Conservation (phyloP, 2,888 invertebrate genomes). For the Ectemnius continuus region DNA sequence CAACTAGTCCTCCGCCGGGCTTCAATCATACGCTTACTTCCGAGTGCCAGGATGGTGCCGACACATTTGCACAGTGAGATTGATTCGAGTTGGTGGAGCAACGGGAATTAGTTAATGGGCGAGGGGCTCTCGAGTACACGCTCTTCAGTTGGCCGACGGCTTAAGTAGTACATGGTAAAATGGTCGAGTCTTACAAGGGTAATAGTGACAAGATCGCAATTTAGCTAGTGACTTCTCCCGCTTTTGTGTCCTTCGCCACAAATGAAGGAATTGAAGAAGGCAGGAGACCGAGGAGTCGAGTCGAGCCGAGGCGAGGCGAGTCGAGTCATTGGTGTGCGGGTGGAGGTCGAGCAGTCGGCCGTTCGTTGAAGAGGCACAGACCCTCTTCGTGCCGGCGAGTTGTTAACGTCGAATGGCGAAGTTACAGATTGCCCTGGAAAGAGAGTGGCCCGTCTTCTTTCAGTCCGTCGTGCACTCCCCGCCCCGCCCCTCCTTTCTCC, state of each 20-base stretch:
- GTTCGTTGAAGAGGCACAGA: slow-evolving; percentile 34
- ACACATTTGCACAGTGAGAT: too few species aligned
- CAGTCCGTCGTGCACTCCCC: not conserved
- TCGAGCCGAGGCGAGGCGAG: slow-evolving; percentile 18
- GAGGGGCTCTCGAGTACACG: too few species aligned
- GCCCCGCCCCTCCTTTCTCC: not conserved
- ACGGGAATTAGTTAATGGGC: too few species aligned
- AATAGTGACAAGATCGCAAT: too few species aligned
- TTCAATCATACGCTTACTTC: too few species aligned
- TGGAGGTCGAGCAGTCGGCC: slow-evolving; percentile 50
- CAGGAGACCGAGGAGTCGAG: not conserved
- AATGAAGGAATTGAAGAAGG: slow-evolving; percentile 7
- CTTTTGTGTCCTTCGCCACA: slow-evolving; percentile 10
- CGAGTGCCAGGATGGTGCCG: too few species aligned
- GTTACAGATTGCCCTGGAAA: slow-evolving; percentile 67
- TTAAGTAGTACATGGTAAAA: too few species aligned
- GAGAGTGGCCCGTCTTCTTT: slow-evolving; percentile 44
- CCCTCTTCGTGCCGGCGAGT: slow-evolving; percentile 54
- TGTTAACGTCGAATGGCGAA: slow-evolving; percentile 68
- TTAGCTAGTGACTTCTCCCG: not conserved
- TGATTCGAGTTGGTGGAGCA: too few species aligned
- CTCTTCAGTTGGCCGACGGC: too few species aligned
- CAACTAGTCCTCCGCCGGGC: too few species aligned
- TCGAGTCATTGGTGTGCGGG: slow-evolving; percentile 29
- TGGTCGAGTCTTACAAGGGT: too few species aligned